These are phyloP conservation scores for Zosterops borbonicus DNA, from an alignment of 2,113 vertebrate genomes.

Conservation along the genomic window DNA sequence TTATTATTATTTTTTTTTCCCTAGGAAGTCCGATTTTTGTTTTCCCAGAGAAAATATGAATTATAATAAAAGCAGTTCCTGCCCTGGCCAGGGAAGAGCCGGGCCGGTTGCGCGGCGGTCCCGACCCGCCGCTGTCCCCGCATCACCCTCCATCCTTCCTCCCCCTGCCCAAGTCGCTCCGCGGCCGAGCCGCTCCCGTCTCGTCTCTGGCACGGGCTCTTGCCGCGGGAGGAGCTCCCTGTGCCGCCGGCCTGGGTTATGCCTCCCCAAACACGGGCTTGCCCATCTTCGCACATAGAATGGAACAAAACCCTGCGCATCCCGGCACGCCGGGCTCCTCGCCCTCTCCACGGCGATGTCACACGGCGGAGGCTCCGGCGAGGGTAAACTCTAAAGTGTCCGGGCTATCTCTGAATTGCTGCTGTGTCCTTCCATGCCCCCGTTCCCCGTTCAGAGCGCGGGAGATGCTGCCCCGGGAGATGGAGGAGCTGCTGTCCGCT, in stretches of 20 bases:
- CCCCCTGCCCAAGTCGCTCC: neutral
- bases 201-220: neutral
- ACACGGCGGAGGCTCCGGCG: neutral
- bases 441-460: neutral
- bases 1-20: neutral
- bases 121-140: neutral
- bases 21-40: neutral
- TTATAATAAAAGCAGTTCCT: neutral
- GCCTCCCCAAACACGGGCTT: neutral
- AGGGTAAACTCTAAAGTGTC: neutral
- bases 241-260: neutral
- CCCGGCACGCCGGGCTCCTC: neutral
- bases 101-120: neutral
- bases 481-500: neutral
- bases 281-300: fast-evolving
- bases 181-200: neutral
- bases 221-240: neutral
- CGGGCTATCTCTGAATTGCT: neutral
- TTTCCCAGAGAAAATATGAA: neutral
- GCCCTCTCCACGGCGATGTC: neutral
- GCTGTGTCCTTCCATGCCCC: neutral
- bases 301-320: neutral
- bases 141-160: neutral
- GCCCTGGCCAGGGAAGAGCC: neutral
- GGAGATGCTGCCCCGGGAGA: neutral